Evolutionary conservation across 1,140 invertebrate species (phyloP).

Genomic region (Drosophila teissieri): DNA sequence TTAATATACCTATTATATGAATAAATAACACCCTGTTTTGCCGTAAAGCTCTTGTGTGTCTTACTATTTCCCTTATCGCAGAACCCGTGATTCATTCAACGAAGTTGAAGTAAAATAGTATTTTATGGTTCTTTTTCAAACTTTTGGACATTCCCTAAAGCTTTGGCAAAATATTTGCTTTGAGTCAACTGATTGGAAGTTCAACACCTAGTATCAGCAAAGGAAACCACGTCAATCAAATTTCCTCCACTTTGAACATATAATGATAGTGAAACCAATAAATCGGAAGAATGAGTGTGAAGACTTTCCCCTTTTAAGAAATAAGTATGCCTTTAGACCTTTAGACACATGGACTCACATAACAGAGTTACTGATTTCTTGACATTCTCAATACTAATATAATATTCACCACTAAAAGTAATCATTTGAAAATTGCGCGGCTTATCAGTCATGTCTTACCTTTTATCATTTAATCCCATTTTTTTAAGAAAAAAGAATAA

Average conservation of each 20-base stretch:
- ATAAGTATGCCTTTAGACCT: too few species aligned
- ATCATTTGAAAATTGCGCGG: too few species aligned
- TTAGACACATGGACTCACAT: too few species aligned
- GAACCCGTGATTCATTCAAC: constrained; percentile 11
- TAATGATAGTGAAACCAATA: background rate
- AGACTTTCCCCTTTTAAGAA: background rate
- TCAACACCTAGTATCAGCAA: constrained; percentile 2
- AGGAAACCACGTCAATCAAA: constrained; percentile 14
- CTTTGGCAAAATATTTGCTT: constrained; percentile 6
- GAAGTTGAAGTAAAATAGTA: background rate
- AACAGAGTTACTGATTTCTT: too few species aligned
- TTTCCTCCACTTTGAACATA: background rate
- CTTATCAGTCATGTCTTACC: too few species aligned
- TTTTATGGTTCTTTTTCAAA: background rate
- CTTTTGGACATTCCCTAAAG: background rate
- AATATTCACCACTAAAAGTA: too few species aligned
- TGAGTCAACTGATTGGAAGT: background rate
- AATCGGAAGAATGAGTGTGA: constrained; percentile 5
- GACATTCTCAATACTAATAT: too few species aligned
- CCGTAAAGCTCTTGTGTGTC: background rate
- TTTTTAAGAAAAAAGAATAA: too few species aligned
- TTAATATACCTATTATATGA: too few species aligned
- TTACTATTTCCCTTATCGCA: constrained; percentile 11
- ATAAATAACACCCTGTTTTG: constrained; percentile 21
- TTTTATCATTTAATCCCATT: too few species aligned